Percentiles rank a stretch among this genome's conserved stretches.
These are phyloP conservation scores for Panorpa germanica DNA, from an alignment of 2,888 invertebrate species.

Conservation along the genomic window DNA sequence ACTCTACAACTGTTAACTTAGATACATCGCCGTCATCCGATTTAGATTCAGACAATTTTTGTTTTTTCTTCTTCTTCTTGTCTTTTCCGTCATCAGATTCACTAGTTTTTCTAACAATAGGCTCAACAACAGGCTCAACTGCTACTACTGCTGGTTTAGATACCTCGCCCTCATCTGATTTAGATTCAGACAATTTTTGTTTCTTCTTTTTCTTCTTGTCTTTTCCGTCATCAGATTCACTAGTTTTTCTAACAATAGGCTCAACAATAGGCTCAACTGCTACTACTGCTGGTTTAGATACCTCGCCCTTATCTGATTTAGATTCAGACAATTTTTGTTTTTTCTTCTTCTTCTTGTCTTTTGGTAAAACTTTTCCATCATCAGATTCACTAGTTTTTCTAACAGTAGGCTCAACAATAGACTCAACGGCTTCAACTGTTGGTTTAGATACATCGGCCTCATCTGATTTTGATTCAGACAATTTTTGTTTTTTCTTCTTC, in stretches of 20 bases:
- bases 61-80: slow-evolving; percentile 6
- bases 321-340: slow-evolving; percentile 16
- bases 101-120: slow-evolving; percentile 22
- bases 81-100: slow-evolving; percentile 21
- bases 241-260: slow-evolving; percentile 21
- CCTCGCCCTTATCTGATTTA: slow-evolving; percentile 21
- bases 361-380: slow-evolving; percentile 21
- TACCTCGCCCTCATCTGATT: slow-evolving; percentile 22
- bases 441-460: background rate
- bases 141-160: slow-evolving; percentile 16
- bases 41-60: slow-evolving; percentile 18
- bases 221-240: slow-evolving; percentile 22
- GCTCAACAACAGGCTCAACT: background rate
- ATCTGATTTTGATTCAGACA: slow-evolving; percentile 1
- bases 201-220: slow-evolving; percentile 9
- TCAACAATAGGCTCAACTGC: background rate
- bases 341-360: slow-evolving; percentile 9
- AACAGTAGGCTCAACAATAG: slow-evolving; percentile 15
- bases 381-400: slow-evolving; percentile 23
- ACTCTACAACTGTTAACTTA: slow-evolving; percentile 15
- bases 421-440: background rate
- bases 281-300: slow-evolving; percentile 18
- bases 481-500: slow-evolving; percentile 16
- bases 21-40: slow-evolving; percentile 22
- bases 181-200: slow-evolving; percentile 17